Base-by-base conservation (phyloP, 2,888 invertebrate species). In the Drosophila parthenogenetica region DNA sequence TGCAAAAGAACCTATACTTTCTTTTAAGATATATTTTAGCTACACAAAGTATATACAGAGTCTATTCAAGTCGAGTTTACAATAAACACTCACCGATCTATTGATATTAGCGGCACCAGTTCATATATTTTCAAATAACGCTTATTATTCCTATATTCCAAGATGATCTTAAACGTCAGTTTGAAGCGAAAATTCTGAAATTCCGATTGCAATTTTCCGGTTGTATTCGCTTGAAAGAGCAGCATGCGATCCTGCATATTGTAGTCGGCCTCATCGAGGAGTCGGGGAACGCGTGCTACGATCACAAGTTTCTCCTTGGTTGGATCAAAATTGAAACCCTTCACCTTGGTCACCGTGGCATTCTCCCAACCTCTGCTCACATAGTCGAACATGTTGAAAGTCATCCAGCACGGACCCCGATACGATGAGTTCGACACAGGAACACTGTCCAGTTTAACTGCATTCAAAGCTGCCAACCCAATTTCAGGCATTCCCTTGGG, bases 251-350 rank as follows among this genome's bases (percentile, higher is more conserved):
- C 77, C 32, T 60, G 35, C 62, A 69, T 64, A 8, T 68, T 43
- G 25, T 80, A 86, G 1, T n/a, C 62, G 5, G 68, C 61, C 0
- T 77, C 58, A 11, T 73, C 62, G 1, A 71, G 0, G 0, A 84
- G 13, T 0, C 71, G 66, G 4, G 84, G 89, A 29, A 86, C 51
- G 5, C 11, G 58, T 3, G 67, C 77, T 10, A 66, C 51, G 0
- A 89, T 46, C 5, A 71, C 63, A 40, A 84, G 71, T 50, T 61
- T 75, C 14, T 63, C 67, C n/a, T 58, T 60, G 5, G 49, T 73
- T 22, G 87, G 87, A 48, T 84, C 76, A 11, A 17, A 37, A 14
- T 49, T 51, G 46, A 89, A 89, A 7, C 89, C 89, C 35, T 80
- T 51, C 2, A 81, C 69, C 5, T 61, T 50, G 17, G 71, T 74